Conservation (phyloP, 2,113 vertebrate species). For the Corvus moneduloides region DNA sequence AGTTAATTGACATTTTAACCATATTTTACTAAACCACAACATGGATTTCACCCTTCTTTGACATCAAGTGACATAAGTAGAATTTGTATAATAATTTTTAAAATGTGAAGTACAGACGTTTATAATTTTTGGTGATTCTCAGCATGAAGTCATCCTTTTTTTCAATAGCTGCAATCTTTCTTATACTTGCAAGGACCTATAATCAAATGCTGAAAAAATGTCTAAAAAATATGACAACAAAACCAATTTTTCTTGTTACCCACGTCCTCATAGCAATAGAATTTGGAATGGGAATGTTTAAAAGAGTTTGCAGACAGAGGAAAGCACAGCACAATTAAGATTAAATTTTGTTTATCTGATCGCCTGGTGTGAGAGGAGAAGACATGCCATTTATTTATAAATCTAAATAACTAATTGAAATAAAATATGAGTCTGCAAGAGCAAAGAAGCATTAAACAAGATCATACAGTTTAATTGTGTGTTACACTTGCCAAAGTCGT, state of each 20-base stretch:
- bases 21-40: not conserved
- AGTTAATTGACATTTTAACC: not conserved
- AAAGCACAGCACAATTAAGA: constrained; percentile 4
- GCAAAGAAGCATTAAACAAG: not conserved
- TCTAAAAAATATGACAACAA: not conserved
- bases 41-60: not conserved
- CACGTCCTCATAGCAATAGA: not conserved
- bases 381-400: constrained; percentile 18
- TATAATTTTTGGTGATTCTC: not conserved
- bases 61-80: not conserved
- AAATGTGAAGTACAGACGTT: not conserved
- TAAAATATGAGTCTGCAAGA: not conserved
- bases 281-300: not conserved
- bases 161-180: not conserved
- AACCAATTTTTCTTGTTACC: not conserved
- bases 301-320: not conserved
- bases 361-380: constrained; percentile 6
- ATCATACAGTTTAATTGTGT: not conserved
- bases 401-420: constrained; percentile 34
- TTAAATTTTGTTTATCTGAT: constrained; percentile 33
- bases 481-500: not conserved
- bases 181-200: not conserved
- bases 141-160: not conserved
- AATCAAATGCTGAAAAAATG: not conserved
- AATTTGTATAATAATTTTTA: not conserved